A percentile compares a stretch with the other conserved stretches of the same genome.
phyloP scores from a whole-genome alignment of 2,888 invertebrate genomes.

The Hipparchia semele region DNA sequence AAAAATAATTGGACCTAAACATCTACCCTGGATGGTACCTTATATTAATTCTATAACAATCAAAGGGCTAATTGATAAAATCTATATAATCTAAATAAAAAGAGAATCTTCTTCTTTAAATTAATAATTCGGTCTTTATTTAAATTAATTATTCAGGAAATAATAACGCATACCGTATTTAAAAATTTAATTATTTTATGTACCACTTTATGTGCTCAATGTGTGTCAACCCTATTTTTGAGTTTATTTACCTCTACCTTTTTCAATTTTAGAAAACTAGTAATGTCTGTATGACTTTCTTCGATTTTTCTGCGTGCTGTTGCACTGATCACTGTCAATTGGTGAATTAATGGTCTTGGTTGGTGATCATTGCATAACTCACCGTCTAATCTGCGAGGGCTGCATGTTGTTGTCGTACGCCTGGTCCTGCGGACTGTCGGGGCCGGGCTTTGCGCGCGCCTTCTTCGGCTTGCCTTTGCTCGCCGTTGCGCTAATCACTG shows the following conservation, averaged over 20 bases:
- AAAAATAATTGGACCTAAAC: background rate
- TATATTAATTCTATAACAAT: background rate
- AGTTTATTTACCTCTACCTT: no score
- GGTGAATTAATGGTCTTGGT: no score
- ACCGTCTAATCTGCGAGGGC: constrained; percentile 77
- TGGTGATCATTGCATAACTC: constrained; percentile 24
- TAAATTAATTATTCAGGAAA: no score
- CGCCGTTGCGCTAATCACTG: constrained; percentile 88
- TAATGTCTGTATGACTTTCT: no score
- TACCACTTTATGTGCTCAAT: no score
- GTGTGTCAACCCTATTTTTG: no score
- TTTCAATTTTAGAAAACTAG: no score
- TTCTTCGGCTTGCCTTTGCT: constrained; percentile 89
- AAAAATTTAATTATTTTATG: no score
- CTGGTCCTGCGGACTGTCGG: constrained; percentile 87
- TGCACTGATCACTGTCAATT: no score
- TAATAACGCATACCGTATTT: no score
- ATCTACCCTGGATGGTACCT: background rate
- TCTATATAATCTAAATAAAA: background rate
- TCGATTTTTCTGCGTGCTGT: no score
- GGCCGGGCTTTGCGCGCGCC: constrained; percentile 85
- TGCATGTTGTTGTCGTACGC: constrained; percentile 81
- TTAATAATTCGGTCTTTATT: background rate
- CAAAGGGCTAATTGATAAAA: background rate
- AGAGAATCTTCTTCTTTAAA: no score